Conservation (phyloP, 1,140 invertebrate genomes). For the Platorchestia sp. region DNA sequence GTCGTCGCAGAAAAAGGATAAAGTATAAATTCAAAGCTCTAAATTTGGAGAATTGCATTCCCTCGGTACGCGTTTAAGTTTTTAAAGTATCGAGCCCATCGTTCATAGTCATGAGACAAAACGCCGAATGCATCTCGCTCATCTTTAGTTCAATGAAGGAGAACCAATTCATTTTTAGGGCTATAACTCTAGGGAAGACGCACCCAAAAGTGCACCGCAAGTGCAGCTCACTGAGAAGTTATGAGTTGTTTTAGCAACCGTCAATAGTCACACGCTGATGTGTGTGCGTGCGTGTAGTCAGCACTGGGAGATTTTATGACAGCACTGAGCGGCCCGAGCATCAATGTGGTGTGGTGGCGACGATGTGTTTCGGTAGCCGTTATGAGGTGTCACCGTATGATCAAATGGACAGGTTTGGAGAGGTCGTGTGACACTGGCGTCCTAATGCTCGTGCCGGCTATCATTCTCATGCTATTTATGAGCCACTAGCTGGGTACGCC, state of each 20-base stretch:
- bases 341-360: neutral
- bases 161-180: slow-evolving; percentile 1
- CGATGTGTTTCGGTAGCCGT: slow-evolving; percentile 48
- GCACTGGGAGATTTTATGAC: neutral
- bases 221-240: neutral
- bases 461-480: slow-evolving; percentile 50
- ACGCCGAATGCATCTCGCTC: neutral
- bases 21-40: neutral
- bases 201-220: neutral
- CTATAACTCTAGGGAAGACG: neutral
- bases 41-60: neutral
- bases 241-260: neutral
- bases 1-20: neutral
- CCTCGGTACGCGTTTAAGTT: neutral
- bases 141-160: slow-evolving; percentile 1
- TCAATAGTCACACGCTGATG: slow-evolving; percentile 1
- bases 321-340: slow-evolving; percentile 18
- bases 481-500: slow-evolving; percentile 37
- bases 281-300: slow-evolving; percentile 33
- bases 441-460: slow-evolving; percentile 54
- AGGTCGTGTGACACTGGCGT: slow-evolving; percentile 51
- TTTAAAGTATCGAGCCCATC: neutral
- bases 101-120: neutral
- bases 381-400: slow-evolving; percentile 54
- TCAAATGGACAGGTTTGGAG: slow-evolving; percentile 41